Conservation (phyloP, 1,140 invertebrate species). For the Ephestia elutella region DNA sequence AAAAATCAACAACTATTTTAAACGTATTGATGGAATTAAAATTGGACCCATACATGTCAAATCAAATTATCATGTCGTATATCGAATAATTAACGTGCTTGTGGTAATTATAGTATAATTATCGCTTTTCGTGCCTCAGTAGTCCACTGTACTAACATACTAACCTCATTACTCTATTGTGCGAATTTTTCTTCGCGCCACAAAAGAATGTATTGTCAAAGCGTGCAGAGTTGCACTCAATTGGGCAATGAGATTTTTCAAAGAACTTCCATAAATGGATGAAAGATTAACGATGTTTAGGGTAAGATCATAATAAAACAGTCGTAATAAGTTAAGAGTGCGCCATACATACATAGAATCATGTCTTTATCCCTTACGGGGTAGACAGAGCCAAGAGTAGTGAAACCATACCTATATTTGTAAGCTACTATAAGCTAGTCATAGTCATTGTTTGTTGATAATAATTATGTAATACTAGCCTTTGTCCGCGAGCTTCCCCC, state of each 20-base stretch:
- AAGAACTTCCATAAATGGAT: slow-evolving; percentile 7
- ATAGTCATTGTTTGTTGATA: too few species aligned
- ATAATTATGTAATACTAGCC: too few species aligned
- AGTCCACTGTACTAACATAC: not conserved
- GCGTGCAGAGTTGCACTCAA: slow-evolving; percentile 8
- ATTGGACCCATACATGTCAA: too few species aligned
- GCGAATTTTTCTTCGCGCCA: slow-evolving; percentile 14
- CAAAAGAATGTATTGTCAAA: slow-evolving; percentile 14
- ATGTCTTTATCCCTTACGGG: too few species aligned
- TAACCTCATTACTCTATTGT: slow-evolving; percentile 11
- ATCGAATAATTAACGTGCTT: not conserved
- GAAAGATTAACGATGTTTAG: slow-evolving; percentile 6
- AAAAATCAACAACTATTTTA: too few species aligned
- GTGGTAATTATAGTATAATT: not conserved
- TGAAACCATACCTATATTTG: too few species aligned
- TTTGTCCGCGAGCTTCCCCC: too few species aligned
- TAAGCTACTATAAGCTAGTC: too few species aligned
- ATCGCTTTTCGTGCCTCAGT: not conserved
- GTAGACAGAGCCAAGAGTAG: too few species aligned
- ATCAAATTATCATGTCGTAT: too few species aligned
- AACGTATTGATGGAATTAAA: too few species aligned
- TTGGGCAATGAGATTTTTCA: slow-evolving; percentile 11
- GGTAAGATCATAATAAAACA: not conserved
- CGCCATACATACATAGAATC: too few species aligned
- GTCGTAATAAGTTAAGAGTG: not conserved